Evolutionary conservation across 2,888 invertebrate genomes (phyloP), one percentile per base, ranked within the genome.

Genomic region (Caenorhabditis zanzibari): DNA sequence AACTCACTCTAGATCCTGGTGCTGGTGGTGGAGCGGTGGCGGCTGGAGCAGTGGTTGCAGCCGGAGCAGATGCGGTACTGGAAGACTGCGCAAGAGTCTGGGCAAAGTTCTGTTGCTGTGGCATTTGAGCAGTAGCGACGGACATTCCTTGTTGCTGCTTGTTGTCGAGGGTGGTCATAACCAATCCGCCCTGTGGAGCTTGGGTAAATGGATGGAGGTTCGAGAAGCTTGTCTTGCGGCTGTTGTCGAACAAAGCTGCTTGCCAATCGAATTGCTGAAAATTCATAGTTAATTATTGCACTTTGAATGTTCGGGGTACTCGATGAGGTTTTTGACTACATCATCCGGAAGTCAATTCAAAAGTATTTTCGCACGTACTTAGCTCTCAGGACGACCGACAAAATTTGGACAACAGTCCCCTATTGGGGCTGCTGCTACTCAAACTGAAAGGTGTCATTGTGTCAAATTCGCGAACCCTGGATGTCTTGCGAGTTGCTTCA

Each of bases 101-200:
- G 16, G 85, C 75, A 71, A 85, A 84, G 22, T 81, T 80, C 59
- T 86, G 85, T 61, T 86, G 86, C 52, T 79, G 58, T 47, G 84
- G 77, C 69, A 82, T 82, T 44, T 74, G 80, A 22, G 75, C 56
- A 58, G 85, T 69, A 19, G 74, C 82, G 44, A 75, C 69, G 54
- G 85, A 80, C 85, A 85, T 85, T 75, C 68, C 81, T 81, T 87
- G 71, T 59, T 72, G 73, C 32, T 84, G 73, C 32, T 84, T 76
- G 73, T 84, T 82, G 41, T 82, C 81, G 26, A 79, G 63, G 80
- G 81, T 73, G 64, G 69, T 87, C 87, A 87, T 87, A 84, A 87
- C 87, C 84, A 87, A 81, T 61, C 87, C 87, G 75, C 87, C 87
- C 73, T 86, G 80, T 28, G 76, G 79, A 35, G 56, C 71, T 64